These are phyloP conservation scores for Ictalurus punctatus DNA, from an alignment of 2,113 vertebrate species.

Conservation along the genomic window DNA sequence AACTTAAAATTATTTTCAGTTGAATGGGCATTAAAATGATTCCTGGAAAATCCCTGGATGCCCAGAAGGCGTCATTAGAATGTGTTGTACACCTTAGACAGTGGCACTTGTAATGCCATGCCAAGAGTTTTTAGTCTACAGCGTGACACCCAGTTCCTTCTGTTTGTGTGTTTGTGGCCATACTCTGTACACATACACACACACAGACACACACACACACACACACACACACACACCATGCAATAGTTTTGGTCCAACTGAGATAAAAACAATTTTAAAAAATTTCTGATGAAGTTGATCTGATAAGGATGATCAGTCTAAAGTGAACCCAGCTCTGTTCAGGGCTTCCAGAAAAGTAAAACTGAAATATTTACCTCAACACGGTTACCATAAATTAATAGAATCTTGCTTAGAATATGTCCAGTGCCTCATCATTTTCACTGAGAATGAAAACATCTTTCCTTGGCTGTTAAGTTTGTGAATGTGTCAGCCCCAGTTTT, in stretches of 20 bases:
- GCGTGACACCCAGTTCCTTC: constrained; percentile 33
- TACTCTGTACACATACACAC: constrained; percentile 40
- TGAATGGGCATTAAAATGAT: constrained; percentile 46
- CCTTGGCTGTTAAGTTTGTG: constrained; percentile 39
- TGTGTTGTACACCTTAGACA: constrained; percentile 39
- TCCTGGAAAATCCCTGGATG: constrained; percentile 52
- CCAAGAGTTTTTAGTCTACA: constrained; percentile 32
- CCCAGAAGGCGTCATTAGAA: constrained; percentile 44
- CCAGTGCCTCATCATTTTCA: constrained; percentile 52
- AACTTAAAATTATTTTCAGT: constrained; percentile 58
- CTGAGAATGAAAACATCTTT: constrained; percentile 37
- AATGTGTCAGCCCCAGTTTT: constrained; percentile 31
- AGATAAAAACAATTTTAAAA: constrained; percentile 37
- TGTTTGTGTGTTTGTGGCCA: constrained; percentile 48
- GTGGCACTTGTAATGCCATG: constrained; percentile 23
- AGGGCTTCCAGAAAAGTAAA: constrained; percentile 41
- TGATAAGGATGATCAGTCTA: constrained; percentile 63
- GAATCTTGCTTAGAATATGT: constrained; percentile 41
- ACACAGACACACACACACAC: constrained; percentile 53
- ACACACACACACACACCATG: constrained; percentile 50
- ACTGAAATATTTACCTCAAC: constrained; percentile 37
- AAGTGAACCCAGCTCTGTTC: constrained; percentile 34
- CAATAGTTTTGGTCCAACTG: constrained; percentile 70
- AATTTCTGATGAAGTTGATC: constrained; percentile 49
- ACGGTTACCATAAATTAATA: constrained; percentile 39